These are phyloP conservation scores for Panzeria rudis DNA, from an alignment of 2,888 invertebrate genomes.

Conservation along the genomic window DNA sequence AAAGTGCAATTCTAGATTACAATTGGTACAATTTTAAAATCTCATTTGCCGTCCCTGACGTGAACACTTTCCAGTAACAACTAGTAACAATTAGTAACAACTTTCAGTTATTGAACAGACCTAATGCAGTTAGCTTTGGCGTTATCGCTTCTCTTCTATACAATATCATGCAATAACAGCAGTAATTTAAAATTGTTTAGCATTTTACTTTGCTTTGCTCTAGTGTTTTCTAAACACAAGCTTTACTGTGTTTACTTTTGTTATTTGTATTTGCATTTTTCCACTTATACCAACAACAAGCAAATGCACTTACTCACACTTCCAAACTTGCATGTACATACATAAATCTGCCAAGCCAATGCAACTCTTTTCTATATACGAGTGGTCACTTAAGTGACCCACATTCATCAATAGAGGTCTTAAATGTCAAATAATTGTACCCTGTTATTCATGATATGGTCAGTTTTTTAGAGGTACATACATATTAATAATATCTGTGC, in stretches of 20 bases:
- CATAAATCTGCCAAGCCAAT: neutral
- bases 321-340: neutral
- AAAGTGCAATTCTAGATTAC: no score
- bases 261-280: neutral
- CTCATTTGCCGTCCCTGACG: no score
- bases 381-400: slow-evolving; percentile 14
- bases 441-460: neutral
- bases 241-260: slow-evolving; percentile 40
- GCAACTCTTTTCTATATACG: neutral
- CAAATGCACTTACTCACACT: neutral
- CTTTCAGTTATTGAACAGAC: no score
- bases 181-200: slow-evolving; percentile 56
- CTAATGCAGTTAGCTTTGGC: neutral
- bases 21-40: no score
- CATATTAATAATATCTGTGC: neutral
- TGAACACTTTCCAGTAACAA: no score
- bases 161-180: slow-evolving; percentile 18
- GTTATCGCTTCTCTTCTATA: neutral
- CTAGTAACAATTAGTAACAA: no score
- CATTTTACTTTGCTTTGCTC: slow-evolving; percentile 41
- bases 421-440: neutral
- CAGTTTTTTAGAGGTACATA: neutral
- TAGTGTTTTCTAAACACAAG: slow-evolving; percentile 38
- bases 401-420: slow-evolving; percentile 14
- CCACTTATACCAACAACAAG: neutral